Conservation (phyloP, 2,113 vertebrate species). For the Dromiciops gliroides region DNA sequence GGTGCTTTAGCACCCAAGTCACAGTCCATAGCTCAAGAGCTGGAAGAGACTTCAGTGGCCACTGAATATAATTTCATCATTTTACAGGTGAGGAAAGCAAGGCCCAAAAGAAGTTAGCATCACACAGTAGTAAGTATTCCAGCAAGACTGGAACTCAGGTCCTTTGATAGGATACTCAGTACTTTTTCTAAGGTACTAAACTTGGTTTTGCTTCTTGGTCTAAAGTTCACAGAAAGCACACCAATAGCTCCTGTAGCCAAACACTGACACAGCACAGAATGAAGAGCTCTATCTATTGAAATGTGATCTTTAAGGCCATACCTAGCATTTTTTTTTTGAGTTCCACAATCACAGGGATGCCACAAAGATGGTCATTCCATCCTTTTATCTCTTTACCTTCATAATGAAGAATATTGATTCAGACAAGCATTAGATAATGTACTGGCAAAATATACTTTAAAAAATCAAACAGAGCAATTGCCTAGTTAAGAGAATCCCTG, state of each 20-base stretch:
- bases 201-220: background rate
- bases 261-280: background rate
- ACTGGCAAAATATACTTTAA: background rate
- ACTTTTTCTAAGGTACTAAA: background rate
- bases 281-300: background rate
- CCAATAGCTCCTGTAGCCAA: background rate
- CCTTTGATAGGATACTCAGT: background rate
- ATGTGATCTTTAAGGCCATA: background rate
- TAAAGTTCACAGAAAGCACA: background rate
- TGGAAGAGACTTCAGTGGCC: background rate
- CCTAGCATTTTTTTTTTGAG: background rate
- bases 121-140: background rate
- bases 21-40: background rate
- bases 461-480: background rate
- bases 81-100: background rate
- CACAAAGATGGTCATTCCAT: background rate
- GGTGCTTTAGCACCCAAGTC: background rate
- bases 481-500: background rate
- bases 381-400: constrained; percentile 26
- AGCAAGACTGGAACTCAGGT: background rate
- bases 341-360: too few species aligned
- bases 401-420: constrained; percentile 18
- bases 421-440: constrained; percentile 39
- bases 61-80: background rate
- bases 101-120: background rate